phyloP scores from a whole-genome alignment of 2,113 vertebrate species.

The Amphiprion ocellaris region DNA sequence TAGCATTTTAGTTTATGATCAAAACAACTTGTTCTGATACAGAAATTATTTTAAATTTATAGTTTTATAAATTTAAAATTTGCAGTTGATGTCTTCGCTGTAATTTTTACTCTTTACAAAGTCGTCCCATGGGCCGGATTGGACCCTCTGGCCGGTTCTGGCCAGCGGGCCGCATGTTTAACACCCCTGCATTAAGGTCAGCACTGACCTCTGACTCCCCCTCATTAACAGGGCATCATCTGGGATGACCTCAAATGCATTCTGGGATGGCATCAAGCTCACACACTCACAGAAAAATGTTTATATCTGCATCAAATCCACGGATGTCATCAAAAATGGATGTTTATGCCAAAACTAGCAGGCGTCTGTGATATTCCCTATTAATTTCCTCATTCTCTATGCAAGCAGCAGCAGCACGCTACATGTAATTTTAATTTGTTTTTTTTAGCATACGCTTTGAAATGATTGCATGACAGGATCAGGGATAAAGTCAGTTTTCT shows the following conservation, averaged over 20 bases:
- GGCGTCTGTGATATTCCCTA: constrained; percentile 39
- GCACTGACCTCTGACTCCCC: constrained; percentile 63
- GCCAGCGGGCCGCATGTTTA: too few species aligned
- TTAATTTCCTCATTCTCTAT: constrained; percentile 39
- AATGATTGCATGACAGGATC: constrained; percentile 51
- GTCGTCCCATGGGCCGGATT: too few species aligned
- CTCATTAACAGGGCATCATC: constrained; percentile 65
- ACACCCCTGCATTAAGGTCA: constrained; percentile 26
- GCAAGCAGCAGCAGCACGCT: background rate
- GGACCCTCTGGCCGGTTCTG: too few species aligned
- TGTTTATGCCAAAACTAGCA: constrained; percentile 21
- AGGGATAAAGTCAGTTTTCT: constrained; percentile 42
- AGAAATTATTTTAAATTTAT: too few species aligned
- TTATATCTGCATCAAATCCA: constrained; percentile 8
- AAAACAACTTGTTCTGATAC: too few species aligned
- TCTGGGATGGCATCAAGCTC: constrained; percentile 5
- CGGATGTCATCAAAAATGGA: constrained; percentile 46
- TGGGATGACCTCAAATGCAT: constrained; percentile 48
- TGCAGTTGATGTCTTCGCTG: too few species aligned
- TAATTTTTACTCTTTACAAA: too few species aligned
- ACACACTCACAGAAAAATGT: background rate
- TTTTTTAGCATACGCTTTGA: constrained; percentile 55
- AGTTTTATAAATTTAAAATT: too few species aligned
- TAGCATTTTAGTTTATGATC: too few species aligned
- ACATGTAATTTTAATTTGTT: constrained; percentile 72